Conservation (phyloP, 2,113 vertebrate genomes). For the Seriola aureovittata region DNA sequence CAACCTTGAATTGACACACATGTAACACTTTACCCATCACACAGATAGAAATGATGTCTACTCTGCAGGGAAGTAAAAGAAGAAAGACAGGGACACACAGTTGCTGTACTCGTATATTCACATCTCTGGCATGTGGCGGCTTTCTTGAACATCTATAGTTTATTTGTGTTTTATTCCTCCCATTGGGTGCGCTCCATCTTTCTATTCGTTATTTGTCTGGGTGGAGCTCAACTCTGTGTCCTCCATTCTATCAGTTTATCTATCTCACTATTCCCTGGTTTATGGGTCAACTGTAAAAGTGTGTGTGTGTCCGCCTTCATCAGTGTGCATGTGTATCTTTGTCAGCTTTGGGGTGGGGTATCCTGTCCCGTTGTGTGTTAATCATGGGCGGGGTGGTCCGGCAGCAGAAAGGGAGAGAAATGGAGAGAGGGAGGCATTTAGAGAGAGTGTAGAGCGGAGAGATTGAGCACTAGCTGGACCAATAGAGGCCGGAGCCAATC, state of each 20-base stretch:
- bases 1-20: constrained; percentile 41
- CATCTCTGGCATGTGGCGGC: neutral
- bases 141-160: neutral
- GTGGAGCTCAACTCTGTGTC: constrained; percentile 45
- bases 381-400: constrained; percentile 61
- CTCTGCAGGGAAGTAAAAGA: too few species aligned
- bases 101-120: neutral
- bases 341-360: constrained; percentile 61
- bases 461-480: constrained; percentile 23
- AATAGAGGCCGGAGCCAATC: constrained; percentile 24
- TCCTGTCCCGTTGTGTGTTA: constrained; percentile 66
- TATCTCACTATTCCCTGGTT: constrained; percentile 30
- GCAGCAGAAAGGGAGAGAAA: constrained; percentile 43
- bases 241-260: constrained; percentile 42
- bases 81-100: neutral
- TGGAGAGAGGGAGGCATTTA: constrained; percentile 17
- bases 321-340: constrained; percentile 42
- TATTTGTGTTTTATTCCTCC: constrained; percentile 51
- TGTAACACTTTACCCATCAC: neutral
- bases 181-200: constrained; percentile 32
- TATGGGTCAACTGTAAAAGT: constrained; percentile 48
- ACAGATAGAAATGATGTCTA: too few species aligned
- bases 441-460: constrained; percentile 34
- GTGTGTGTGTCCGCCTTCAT: constrained; percentile 9
- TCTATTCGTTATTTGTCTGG: constrained; percentile 42